Percentiles rank a stretch among this genome's conserved stretches.
These are phyloP conservation scores for Habrosyne pyritoides DNA, from an alignment of 2,888 invertebrate species.

Conservation along the genomic window DNA sequence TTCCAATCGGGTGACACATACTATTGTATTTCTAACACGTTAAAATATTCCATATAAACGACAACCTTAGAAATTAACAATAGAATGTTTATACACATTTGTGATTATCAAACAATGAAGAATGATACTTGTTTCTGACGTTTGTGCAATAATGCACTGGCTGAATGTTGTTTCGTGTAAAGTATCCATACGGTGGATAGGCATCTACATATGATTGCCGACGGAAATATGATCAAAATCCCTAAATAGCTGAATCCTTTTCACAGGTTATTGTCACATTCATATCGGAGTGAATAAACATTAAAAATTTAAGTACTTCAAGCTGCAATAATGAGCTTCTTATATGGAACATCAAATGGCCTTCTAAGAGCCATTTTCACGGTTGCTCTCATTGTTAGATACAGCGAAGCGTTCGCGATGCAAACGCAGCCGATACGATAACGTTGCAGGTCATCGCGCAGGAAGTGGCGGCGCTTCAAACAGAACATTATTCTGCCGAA, in stretches of 20 bases:
- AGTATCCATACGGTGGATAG: too few species aligned
- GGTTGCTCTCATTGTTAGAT: constrained; percentile 9
- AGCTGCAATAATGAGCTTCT: neutral
- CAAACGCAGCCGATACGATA: constrained; percentile 39
- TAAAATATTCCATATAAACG: constrained; percentile 48
- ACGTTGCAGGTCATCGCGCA: constrained; percentile 67
- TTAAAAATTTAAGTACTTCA: neutral
- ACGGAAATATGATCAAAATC: too few species aligned
- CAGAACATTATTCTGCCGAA: constrained; percentile 38
- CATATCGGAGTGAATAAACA: too few species aligned
- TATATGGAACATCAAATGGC: neutral
- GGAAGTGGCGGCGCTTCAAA: constrained; percentile 74
- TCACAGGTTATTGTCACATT: too few species aligned
- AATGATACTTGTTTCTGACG: constrained; percentile 19
- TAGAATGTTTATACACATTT: constrained; percentile 45
- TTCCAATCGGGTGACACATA: constrained; percentile 61
- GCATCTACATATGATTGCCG: too few species aligned
- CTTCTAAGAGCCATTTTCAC: neutral
- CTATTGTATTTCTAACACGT: constrained; percentile 58
- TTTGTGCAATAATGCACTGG: constrained; percentile 24
- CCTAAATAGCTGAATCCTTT: too few species aligned
- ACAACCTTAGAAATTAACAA: constrained; percentile 53
- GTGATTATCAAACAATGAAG: constrained; percentile 49
- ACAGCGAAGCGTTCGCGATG: constrained; percentile 14
- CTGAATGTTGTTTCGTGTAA: neutral